These are phyloP conservation scores for Acrossocheilus wenchowensis DNA, from an alignment of 2,797 vertebrate species.

Conservation along the genomic window DNA sequence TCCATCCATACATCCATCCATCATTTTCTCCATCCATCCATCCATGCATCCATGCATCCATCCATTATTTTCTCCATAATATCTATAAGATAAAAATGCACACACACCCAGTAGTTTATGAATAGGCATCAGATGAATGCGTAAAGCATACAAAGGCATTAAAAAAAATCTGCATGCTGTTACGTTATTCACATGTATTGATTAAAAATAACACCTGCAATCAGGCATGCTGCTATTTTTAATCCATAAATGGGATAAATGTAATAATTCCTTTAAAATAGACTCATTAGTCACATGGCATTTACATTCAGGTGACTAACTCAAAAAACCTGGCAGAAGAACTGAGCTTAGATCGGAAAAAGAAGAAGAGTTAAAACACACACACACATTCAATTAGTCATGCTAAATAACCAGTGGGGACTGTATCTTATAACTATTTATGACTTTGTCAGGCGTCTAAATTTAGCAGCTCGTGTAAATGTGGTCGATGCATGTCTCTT, in stretches of 20 bases:
- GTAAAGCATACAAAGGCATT: not conserved
- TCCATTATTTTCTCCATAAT: too few species aligned
- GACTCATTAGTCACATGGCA: not conserved
- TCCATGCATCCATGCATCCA: not conserved
- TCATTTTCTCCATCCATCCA: not conserved
- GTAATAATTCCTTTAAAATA: not conserved
- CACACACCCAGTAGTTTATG: not conserved
- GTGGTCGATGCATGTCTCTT: slow-evolving; percentile 67
- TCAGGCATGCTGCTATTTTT: slow-evolving; percentile 6
- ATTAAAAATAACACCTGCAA: slow-evolving; percentile 4
- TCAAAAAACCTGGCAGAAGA: slow-evolving; percentile 2
- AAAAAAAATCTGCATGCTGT: not conserved
- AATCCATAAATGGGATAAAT: not conserved
- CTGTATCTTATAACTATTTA: slow-evolving; percentile 60
- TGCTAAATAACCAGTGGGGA: slow-evolving; percentile 26
- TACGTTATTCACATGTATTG: not conserved
- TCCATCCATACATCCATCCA: not conserved
- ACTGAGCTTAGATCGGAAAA: not conserved
- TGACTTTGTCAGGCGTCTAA: slow-evolving; percentile 62
- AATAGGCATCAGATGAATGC: not conserved
- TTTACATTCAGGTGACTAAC: slow-evolving; percentile 6
- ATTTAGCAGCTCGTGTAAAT: slow-evolving; percentile 66
- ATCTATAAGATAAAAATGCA: not conserved
- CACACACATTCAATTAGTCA: slow-evolving; percentile 18
- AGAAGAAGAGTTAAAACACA: not conserved